phyloP scores from a whole-genome alignment of 1,140 invertebrate species.

The Trichonephila clavipes region DNA sequence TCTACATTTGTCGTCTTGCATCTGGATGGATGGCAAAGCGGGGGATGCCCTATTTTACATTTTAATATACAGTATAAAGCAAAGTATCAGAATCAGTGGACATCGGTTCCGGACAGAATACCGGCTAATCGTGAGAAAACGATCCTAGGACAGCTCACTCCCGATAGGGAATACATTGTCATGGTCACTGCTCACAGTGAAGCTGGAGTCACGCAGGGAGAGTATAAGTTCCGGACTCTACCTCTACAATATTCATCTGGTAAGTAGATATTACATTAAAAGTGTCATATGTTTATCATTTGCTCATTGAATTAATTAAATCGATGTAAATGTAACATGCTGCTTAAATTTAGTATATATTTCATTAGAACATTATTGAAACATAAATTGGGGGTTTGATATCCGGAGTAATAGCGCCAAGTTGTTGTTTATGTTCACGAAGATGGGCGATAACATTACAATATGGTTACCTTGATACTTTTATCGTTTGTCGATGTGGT shows the following conservation, averaged over 20 bases:
- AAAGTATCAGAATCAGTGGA: slow-evolving; percentile 88
- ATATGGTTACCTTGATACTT: too few relatives aligned
- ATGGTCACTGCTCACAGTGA: slow-evolving; percentile 77
- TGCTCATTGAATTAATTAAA: too few relatives aligned
- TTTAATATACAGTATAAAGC: slow-evolving; percentile 86
- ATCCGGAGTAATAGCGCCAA: too few relatives aligned
- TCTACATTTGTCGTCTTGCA: slow-evolving; percentile 81
- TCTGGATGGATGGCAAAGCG: slow-evolving; percentile 85
- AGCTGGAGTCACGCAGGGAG: slow-evolving; percentile 74
- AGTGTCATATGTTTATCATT: neutral
- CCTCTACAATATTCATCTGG: slow-evolving; percentile 18
- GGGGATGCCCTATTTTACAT: slow-evolving; percentile 83
- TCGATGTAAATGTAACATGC: too few relatives aligned
- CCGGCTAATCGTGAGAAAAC: neutral
- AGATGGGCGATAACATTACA: too few relatives aligned
- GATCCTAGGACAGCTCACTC: slow-evolving; percentile 59
- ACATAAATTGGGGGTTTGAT: too few relatives aligned
- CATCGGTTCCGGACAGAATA: slow-evolving; percentile 85
- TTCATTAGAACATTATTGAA: too few relatives aligned
- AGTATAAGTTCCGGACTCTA: slow-evolving; percentile 74
- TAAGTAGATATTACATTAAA: neutral
- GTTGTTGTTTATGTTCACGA: too few relatives aligned
- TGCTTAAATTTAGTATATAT: too few relatives aligned
- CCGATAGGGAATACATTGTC: slow-evolving; percentile 71
- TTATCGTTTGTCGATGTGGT: too few relatives aligned